A percentile compares a stretch with the other conserved stretches of the same genome.
These are phyloP conservation scores for Odontocolon sp. DNA, from an alignment of 2,888 invertebrate genomes.

Conservation along the genomic window DNA sequence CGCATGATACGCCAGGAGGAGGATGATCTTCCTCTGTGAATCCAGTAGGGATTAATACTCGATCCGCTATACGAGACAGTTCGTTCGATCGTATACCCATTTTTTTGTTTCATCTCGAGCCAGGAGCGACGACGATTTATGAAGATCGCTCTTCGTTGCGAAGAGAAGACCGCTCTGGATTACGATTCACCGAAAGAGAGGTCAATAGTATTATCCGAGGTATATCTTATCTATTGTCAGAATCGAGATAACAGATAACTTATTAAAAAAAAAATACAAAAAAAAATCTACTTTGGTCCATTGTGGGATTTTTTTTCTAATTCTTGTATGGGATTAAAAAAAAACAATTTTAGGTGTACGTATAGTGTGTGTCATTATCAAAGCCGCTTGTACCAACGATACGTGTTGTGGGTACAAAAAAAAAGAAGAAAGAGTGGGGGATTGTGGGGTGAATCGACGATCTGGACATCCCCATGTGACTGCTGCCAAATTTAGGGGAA, in stretches of 20 bases:
- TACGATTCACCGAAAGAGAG: not conserved
- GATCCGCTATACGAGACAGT: slow-evolving; percentile 58
- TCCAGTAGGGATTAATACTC: slow-evolving; percentile 47
- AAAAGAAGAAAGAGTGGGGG: slow-evolving; percentile 15
- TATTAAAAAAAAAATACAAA: too few species aligned
- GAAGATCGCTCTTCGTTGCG: slow-evolving; percentile 24
- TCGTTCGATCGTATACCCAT: slow-evolving; percentile 55
- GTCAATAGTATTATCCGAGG: too few species aligned
- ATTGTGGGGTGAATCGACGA: slow-evolving; percentile 62
- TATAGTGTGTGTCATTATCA: slow-evolving; percentile 55
- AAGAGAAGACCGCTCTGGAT: too few species aligned
- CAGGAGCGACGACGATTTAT: slow-evolving; percentile 44
- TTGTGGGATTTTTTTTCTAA: slow-evolving; percentile 6
- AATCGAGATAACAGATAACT: too few species aligned
- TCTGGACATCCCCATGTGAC: slow-evolving; percentile 65
- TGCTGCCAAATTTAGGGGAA: slow-evolving; percentile 57
- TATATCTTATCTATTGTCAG: too few species aligned
- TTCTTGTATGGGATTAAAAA: not conserved
- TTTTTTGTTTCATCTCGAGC: not conserved
- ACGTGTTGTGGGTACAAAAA: slow-evolving; percentile 60
- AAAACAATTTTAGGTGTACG: slow-evolving; percentile 37
- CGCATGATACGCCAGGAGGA: slow-evolving; percentile 53
- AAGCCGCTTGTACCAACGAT: slow-evolving; percentile 55
- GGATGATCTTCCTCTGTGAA: slow-evolving; percentile 66
- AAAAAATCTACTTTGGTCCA: too few species aligned